Conservation (phyloP, 1,140 invertebrate genomes). For the Drosophila bocki region DNA sequence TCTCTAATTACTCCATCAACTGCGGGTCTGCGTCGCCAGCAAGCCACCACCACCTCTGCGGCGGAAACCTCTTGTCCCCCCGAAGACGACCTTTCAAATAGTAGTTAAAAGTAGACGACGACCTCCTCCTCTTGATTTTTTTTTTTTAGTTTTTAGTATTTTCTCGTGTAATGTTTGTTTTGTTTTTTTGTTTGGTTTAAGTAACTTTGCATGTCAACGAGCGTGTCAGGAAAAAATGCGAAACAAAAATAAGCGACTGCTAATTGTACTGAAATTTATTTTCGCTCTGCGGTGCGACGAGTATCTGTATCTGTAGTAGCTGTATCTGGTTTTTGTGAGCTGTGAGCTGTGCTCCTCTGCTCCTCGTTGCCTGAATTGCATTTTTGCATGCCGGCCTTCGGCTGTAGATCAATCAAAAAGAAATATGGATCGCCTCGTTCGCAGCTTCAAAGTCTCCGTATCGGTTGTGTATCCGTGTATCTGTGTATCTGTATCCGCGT, state of each 20-base stretch:
- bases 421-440: slow-evolving; percentile 52
- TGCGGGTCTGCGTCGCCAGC: slow-evolving; percentile 12
- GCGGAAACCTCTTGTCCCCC: background rate
- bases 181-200: slow-evolving; percentile 53
- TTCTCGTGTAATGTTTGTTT: slow-evolving; percentile 40
- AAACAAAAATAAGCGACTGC: slow-evolving; percentile 70
- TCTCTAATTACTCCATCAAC: slow-evolving; percentile 55
- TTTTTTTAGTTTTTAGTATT: slow-evolving; percentile 26
- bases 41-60: background rate
- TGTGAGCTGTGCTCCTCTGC: slow-evolving; percentile 45
- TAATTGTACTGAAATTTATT: slow-evolving; percentile 78
- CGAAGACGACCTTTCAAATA: slow-evolving; percentile 37
- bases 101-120: slow-evolving; percentile 53
- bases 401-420: slow-evolving; percentile 80
- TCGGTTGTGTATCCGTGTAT: slow-evolving; percentile 25
- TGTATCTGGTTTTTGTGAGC: slow-evolving; percentile 63
- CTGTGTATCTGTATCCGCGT: slow-evolving; percentile 21
- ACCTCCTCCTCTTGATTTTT: slow-evolving; percentile 52
- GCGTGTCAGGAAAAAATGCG: slow-evolving; percentile 56
- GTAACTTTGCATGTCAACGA: slow-evolving; percentile 77
- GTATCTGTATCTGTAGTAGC: slow-evolving; percentile 21
- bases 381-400: slow-evolving; percentile 81
- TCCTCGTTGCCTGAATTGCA: slow-evolving; percentile 69
- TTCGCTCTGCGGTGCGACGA: slow-evolving; percentile 34
- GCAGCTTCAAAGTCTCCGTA: slow-evolving; percentile 47